Conservation (phyloP, 2,113 vertebrate species). For the Fregetta grallaria region DNA sequence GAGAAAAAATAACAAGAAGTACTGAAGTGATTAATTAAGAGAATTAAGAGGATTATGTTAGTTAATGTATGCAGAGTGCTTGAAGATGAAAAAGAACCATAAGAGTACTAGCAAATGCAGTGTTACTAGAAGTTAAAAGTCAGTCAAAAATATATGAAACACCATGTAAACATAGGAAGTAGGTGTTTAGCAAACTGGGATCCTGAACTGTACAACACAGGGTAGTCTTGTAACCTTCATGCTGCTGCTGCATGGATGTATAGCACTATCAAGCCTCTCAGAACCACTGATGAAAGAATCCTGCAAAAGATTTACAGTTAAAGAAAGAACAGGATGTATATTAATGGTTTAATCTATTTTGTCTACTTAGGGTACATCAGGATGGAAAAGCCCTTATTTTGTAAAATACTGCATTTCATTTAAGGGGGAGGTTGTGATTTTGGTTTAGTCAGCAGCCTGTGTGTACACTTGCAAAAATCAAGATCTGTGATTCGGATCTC, state of each 20-base stretch:
- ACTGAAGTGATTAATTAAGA: background rate
- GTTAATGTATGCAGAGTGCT: background rate
- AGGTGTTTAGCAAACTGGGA: background rate
- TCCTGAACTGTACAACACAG: background rate
- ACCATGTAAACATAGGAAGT: background rate
- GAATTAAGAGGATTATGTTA: background rate
- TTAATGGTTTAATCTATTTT: background rate
- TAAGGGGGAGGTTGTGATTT: background rate
- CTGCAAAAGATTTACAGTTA: background rate
- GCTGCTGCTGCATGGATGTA: background rate
- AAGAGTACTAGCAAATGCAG: background rate
- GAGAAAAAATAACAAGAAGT: background rate
- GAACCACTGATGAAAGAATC: background rate
- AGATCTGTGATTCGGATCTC: background rate
- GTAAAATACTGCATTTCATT: background rate
- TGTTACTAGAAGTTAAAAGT: background rate
- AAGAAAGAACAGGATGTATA: background rate
- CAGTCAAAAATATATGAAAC: background rate
- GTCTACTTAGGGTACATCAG: background rate
- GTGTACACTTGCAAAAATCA: background rate
- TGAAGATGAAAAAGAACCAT: background rate
- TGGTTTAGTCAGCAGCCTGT: background rate
- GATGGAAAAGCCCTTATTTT: background rate
- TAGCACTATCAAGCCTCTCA: background rate
- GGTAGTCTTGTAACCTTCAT: background rate